These are phyloP conservation scores for Australoheros facetus DNA, from an alignment of 2,797 vertebrate species.

Conservation along the genomic window DNA sequence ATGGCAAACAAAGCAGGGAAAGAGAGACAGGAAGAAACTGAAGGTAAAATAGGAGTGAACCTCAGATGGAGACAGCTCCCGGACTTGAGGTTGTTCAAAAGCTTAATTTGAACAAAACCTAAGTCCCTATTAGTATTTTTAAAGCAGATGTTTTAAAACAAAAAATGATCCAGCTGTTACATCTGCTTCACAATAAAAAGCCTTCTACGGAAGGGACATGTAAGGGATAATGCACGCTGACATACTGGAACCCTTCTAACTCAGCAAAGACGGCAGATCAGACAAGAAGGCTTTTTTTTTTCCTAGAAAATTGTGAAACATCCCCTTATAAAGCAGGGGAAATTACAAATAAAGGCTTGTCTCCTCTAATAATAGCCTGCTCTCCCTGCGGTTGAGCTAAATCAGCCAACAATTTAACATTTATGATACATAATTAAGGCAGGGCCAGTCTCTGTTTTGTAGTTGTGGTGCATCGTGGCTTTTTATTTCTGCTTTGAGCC, in stretches of 20 bases:
- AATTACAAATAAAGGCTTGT: slow-evolving; percentile 52
- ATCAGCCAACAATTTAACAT: slow-evolving; percentile 52
- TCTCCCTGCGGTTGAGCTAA: slow-evolving; percentile 34
- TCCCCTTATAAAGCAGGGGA: slow-evolving; percentile 20
- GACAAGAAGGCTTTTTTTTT: slow-evolving; percentile 25
- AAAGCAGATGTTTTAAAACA: neutral
- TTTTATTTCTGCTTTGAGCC: slow-evolving; percentile 30
- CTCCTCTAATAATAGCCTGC: slow-evolving; percentile 51
- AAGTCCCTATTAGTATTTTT: neutral
- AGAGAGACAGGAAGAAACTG: neutral
- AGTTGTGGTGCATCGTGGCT: slow-evolving; percentile 2
- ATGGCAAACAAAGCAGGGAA: neutral
- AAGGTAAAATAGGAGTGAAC: neutral
- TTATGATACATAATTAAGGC: slow-evolving; percentile 52
- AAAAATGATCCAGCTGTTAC: neutral
- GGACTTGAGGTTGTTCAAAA: neutral
- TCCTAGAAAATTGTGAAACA: slow-evolving; percentile 4
- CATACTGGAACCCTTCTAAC: slow-evolving; percentile 13
- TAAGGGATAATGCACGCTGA: slow-evolving; percentile 14
- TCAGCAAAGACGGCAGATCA: slow-evolving; percentile 18
- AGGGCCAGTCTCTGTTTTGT: slow-evolving; percentile 21
- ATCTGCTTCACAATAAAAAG: slow-evolving; percentile 22
- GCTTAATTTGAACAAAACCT: neutral
- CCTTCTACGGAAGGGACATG: neutral
- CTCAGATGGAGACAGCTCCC: neutral